Percentiles rank a stretch among this genome's conserved stretches.
phyloP scores from a whole-genome alignment of 2,113 vertebrate species.

The Cranoglanis bouderius region DNA sequence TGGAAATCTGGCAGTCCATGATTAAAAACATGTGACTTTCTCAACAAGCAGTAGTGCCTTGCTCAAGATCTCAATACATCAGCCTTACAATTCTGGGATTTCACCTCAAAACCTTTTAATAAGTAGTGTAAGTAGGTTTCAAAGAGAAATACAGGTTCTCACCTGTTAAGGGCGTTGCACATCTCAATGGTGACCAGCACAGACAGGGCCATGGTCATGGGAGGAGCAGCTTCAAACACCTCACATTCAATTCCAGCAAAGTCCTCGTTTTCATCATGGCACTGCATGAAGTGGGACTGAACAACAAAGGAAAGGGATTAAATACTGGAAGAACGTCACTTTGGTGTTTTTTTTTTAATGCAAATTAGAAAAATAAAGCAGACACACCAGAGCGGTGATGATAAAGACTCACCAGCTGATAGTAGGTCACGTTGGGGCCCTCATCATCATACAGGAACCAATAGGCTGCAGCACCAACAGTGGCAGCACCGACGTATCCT shows the following conservation, averaged over 20 bases:
- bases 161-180: slow-evolving; percentile 96
- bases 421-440: slow-evolving; percentile 78
- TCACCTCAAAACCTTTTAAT: not conserved
- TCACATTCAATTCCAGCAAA: slow-evolving; percentile 81
- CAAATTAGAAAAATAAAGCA: not conserved
- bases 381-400: not conserved
- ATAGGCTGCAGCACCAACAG: slow-evolving; percentile 85
- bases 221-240: slow-evolving; percentile 83
- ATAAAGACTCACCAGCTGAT: slow-evolving; percentile 79
- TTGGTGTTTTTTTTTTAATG: not conserved
- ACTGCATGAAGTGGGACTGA: slow-evolving; percentile 96
- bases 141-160: slow-evolving; percentile 9
- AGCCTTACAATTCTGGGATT: not conserved
- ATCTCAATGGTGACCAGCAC: slow-evolving; percentile 95
- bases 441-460: slow-evolving; percentile 86
- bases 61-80: not conserved
- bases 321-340: not conserved
- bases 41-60: not conserved
- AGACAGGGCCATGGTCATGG: slow-evolving; percentile 95
- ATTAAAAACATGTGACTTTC: not conserved
- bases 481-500: slow-evolving; percentile 91
- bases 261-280: slow-evolving; percentile 77
- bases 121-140: not conserved
- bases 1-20: not conserved
- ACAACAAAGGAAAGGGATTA: slow-evolving; percentile 5